Percentiles rank a stretch among this genome's conserved stretches.
Conservation (phyloP, 2,888 invertebrate genomes). For the Miltochrista miniata region DNA sequence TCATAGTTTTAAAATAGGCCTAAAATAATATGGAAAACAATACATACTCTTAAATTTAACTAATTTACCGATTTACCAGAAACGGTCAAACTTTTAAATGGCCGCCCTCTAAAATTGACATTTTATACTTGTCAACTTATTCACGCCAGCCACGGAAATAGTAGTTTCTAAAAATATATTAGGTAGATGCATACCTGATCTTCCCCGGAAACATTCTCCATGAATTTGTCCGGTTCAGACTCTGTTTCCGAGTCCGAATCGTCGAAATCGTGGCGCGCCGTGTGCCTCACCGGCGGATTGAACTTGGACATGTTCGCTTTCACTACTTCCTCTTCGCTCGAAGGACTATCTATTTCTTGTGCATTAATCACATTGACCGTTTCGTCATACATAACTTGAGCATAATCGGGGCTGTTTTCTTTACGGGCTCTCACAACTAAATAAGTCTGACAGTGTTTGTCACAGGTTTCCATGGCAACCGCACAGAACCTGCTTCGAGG, state of each 20-base stretch:
- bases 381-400: constrained; percentile 83
- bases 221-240: constrained; percentile 63
- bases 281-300: constrained; percentile 71
- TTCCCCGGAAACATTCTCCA: constrained; percentile 56
- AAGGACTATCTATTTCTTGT: constrained; percentile 81
- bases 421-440: constrained; percentile 42
- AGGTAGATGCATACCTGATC: constrained; percentile 52
- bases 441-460: constrained; percentile 78
- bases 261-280: constrained; percentile 74
- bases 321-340: constrained; percentile 61
- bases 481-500: constrained; percentile 45
- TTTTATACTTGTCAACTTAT: no score
- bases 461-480: constrained; percentile 73
- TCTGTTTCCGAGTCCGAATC: constrained; percentile 74
- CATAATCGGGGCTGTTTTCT: constrained; percentile 36
- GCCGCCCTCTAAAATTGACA: no score
- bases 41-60: no score
- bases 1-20: no score
- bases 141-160: no score
- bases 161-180: neutral
- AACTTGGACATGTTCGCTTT: constrained; percentile 73
- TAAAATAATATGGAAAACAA: no score
- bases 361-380: constrained; percentile 82
- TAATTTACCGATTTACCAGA: no score
- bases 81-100: no score